Base-by-base conservation (phyloP, 2,888 invertebrate species). In the Chironomus riparius region DNA sequence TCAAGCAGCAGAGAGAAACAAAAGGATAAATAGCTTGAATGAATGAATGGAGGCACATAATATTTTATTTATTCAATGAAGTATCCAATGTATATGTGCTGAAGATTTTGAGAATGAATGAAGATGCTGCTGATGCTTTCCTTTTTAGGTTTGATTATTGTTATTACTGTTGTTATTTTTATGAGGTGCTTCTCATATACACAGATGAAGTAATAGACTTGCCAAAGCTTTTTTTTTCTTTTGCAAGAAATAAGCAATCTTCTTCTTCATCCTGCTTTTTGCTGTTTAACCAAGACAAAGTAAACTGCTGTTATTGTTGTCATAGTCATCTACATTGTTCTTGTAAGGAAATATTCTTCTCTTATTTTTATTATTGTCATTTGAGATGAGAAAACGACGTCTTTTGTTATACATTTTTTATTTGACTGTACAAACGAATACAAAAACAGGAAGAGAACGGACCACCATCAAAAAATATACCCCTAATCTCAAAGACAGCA, bases 41-140 rank as follows among this genome's bases (percentile, higher is more conserved):
- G 62, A 62, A 56, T 47, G 72, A 72, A 62, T 56, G 62, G 38
- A 72, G 72, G 72, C 72, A 72, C 72, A 72, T 72, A 61, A 72
- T 61, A 72, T 62, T 72, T 72, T 72, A 72, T 72, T 72, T 72
- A 72, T 72, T 72, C 72, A 62, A 56, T 18, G 72, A 72, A 72
- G 72, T 61, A 72, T 38, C 38, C 71, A 47, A 24, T 21, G 18
- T 28, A 62, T 72, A 62, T 21, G 50, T 21, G 62, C 7, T 56
- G 56, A n/a, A 15, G 56, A 7, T 18, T 38, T 38, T 56, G 15
- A 7, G 18, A 56, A 56, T 56, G 15, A 18, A 56, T 18, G 15
- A 18, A 12, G 28, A 47, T n/a, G 38, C 15, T 56, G 56, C 18
- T 15, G 56, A 56, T 15, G 13, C 4, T 22, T 22, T 24, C 50